Conservation (phyloP, 2,113 vertebrate species). For the Scomber scombrus region DNA sequence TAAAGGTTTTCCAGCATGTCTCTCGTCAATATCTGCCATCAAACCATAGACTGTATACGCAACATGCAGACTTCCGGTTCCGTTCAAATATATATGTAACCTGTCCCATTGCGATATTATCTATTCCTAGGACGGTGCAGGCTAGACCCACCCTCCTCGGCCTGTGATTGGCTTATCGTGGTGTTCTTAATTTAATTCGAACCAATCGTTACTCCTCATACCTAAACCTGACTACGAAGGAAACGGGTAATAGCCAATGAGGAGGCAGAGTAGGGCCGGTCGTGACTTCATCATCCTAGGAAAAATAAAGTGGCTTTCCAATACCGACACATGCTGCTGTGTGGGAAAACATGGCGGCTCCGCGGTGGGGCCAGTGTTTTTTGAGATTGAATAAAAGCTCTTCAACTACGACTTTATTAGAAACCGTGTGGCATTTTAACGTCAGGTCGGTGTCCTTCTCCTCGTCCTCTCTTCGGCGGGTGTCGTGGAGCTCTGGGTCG, state of each 20-base stretch:
- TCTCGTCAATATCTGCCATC: neutral
- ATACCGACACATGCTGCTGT: too few relatives aligned
- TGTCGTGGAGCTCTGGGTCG: constrained; percentile 1
- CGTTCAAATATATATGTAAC: constrained; percentile 22
- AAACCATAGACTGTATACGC: too few relatives aligned
- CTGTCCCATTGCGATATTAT: neutral
- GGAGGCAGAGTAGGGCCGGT: too few relatives aligned
- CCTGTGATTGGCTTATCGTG: too few relatives aligned
- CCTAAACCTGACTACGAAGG: too few relatives aligned
- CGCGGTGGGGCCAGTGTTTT: constrained; percentile 75
- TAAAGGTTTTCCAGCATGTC: fast-evolving
- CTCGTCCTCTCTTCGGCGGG: constrained; percentile 3
- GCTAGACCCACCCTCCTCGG: too few relatives aligned
- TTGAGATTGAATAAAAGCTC: constrained; percentile 52
- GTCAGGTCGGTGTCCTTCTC: constrained; percentile 36
- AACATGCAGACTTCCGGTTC: constrained; percentile 60
- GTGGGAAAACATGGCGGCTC: constrained; percentile 80
- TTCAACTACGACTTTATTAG: constrained; percentile 29
- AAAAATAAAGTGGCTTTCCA: too few relatives aligned
- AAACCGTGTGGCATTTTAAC: constrained; percentile 31
- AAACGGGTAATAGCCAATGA: too few relatives aligned
- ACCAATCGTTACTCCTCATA: too few relatives aligned
- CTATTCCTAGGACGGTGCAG: too few relatives aligned
- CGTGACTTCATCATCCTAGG: too few relatives aligned
- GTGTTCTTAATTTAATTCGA: too few relatives aligned